A percentile compares a stretch with the other conserved stretches of the same genome.
Conservation (phyloP, 2,888 invertebrate species). For the Pediacus dermestoides region DNA sequence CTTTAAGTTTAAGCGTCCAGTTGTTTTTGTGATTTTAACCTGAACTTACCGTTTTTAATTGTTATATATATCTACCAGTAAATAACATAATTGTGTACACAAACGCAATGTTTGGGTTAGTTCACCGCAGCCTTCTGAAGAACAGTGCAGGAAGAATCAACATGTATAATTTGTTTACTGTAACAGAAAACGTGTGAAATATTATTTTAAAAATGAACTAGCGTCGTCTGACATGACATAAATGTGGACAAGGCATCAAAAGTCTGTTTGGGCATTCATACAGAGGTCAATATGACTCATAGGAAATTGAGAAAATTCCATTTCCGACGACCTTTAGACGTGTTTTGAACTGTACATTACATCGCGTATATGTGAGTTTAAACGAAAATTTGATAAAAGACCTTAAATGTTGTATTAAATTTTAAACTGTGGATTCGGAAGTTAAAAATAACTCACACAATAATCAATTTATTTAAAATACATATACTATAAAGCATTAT, state of each 20-base stretch:
- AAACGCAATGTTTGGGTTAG: conserved; percentile 11
- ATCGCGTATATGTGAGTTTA: too few relatives aligned
- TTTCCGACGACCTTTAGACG: conserved; percentile 39
- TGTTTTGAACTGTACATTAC: conserved; percentile 15
- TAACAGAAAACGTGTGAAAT: too few relatives aligned
- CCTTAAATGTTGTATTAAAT: too few relatives aligned
- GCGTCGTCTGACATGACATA: too few relatives aligned
- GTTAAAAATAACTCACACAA: too few relatives aligned
- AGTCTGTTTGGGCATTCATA: conserved; percentile 2
- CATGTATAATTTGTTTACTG: too few relatives aligned
- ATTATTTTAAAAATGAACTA: too few relatives aligned
- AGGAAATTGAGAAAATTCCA: conserved; percentile 50
- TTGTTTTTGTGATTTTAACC: conserved; percentile 22
- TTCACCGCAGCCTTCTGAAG: conserved; percentile 30
- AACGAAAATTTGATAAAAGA: too few relatives aligned
- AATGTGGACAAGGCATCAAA: conserved; percentile 2
- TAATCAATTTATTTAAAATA: too few relatives aligned
- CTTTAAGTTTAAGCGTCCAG: conserved; percentile 41
- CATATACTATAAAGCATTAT: conserved; percentile 18
- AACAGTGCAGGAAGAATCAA: conserved; percentile 18
- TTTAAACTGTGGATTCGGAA: too few relatives aligned
- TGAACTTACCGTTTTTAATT: conserved; percentile 31
- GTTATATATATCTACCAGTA: conserved; percentile 21
- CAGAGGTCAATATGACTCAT: conserved; percentile 36
- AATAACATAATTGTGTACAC: conserved; percentile 21